phyloP scores from a whole-genome alignment of 1,140 invertebrate species.

The Drosophila ohnishii region DNA sequence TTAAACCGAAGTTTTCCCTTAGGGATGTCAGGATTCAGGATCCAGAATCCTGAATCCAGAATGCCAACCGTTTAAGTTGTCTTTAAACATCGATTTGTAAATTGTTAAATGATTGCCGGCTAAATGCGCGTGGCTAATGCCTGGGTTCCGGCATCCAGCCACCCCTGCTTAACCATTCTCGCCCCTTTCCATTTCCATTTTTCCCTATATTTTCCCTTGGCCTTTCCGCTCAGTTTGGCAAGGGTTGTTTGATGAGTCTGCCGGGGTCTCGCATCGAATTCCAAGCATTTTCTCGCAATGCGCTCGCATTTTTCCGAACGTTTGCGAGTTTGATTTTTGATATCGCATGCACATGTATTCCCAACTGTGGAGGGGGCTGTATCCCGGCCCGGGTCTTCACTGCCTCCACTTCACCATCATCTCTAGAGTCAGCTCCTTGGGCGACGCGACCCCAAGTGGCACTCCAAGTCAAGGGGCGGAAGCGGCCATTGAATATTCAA shows the following conservation, averaged over 20 bases:
- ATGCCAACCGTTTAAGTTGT: constrained; percentile 40
- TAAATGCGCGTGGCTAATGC: constrained; percentile 79
- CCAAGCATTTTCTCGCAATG: constrained; percentile 68
- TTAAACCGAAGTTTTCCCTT: constrained; percentile 62
- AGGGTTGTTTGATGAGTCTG: constrained; percentile 59
- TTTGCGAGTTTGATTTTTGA: constrained; percentile 51
- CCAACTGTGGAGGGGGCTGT: constrained; percentile 10
- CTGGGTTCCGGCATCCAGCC: constrained; percentile 9
- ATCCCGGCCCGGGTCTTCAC: constrained; percentile 11
- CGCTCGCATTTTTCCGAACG: constrained; percentile 62
- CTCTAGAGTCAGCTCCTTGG: constrained; percentile 31
- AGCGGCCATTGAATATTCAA: constrained; percentile 79
- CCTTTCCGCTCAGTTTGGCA: constrained; percentile 48
- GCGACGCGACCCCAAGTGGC: constrained; percentile 52
- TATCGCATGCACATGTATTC: constrained; percentile 38
- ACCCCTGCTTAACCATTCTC: constrained; percentile 20
- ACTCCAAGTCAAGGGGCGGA: constrained; percentile 64
- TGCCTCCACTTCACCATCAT: constrained; percentile 9
- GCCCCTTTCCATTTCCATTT: constrained; percentile 1
- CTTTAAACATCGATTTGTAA: constrained; percentile 82
- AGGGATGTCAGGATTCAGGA: constrained; percentile 6
- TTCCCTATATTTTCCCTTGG: constrained; percentile 9
- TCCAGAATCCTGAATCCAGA: constrained; percentile 9
- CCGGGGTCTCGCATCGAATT: constrained; percentile 57
- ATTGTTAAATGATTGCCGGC: constrained; percentile 79